Percentiles rank a stretch among this genome's conserved stretches.
These are phyloP conservation scores for western clawed frog (Xenopus tropicalis) DNA, from an alignment of 2,113 vertebrate genomes.

Conservation along the genomic window UCB_Xtro_10.0 CM004451.2:7005501-7006000, in stretches of 20 bases:
- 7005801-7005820: slow-evolving; percentile 51
- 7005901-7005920: slow-evolving; percentile 52
- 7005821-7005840: slow-evolving; percentile 42
- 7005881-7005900: slow-evolving; percentile 42
- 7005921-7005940: slow-evolving; percentile 51
- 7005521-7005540: no score
- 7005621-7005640: no score
- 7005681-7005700: no score
- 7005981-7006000: slow-evolving; percentile 7
- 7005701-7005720: no score
- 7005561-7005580: no score
- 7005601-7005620: no score
- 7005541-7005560: no score
- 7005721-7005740: slow-evolving; percentile 40
- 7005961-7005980: slow-evolving; percentile 48
- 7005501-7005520: no score
- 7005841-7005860: slow-evolving; percentile 17
- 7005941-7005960: slow-evolving; percentile 52
- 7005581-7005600: no score
- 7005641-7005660: no score
- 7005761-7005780: slow-evolving; percentile 48
- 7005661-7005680: no score
- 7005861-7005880: slow-evolving; percentile 26
- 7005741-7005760: slow-evolving; percentile 46
- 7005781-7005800: slow-evolving; percentile 53